phyloP scores from a whole-genome alignment of 2,797 vertebrate species.

The Avahi laniger region DNA sequence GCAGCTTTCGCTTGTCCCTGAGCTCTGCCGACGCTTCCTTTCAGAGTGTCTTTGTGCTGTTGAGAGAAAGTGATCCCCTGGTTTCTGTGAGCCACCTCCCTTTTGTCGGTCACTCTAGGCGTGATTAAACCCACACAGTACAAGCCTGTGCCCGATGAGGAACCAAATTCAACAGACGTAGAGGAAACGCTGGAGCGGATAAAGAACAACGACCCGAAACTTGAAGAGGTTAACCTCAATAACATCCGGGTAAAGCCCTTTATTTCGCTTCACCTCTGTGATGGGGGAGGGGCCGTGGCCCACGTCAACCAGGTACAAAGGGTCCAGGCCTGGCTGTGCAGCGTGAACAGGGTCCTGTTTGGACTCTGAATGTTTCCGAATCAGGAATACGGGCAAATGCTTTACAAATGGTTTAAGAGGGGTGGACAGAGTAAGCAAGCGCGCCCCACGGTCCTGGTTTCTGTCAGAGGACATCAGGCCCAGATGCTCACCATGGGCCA shows the following conservation, averaged over 20 bases:
- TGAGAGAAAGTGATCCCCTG: not conserved
- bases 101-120: constrained; percentile 80
- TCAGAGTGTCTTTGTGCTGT: not conserved
- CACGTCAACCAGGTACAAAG: not conserved
- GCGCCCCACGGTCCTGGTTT: not conserved
- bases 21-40: not conserved
- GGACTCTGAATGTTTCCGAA: not conserved
- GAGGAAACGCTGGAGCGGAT: constrained; percentile 93
- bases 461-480: not conserved
- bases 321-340: not conserved
- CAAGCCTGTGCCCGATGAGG: constrained; percentile 96
- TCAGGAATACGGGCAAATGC: not conserved
- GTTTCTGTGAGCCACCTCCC: not conserved
- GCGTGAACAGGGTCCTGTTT: not conserved
- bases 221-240: constrained; percentile 98
- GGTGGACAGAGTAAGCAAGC: not conserved
- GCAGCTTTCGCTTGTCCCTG: not conserved
- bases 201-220: constrained; percentile 93
- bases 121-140: constrained; percentile 97
- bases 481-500: not conserved
- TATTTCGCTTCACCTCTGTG: not conserved
- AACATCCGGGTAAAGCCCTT: constrained; percentile 92
- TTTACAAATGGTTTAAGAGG: not conserved
- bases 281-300: accelerated
- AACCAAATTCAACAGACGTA: constrained; percentile 95